Base-by-base conservation (phyloP, 2,113 vertebrate genomes). In the Willisornis vidua region DNA sequence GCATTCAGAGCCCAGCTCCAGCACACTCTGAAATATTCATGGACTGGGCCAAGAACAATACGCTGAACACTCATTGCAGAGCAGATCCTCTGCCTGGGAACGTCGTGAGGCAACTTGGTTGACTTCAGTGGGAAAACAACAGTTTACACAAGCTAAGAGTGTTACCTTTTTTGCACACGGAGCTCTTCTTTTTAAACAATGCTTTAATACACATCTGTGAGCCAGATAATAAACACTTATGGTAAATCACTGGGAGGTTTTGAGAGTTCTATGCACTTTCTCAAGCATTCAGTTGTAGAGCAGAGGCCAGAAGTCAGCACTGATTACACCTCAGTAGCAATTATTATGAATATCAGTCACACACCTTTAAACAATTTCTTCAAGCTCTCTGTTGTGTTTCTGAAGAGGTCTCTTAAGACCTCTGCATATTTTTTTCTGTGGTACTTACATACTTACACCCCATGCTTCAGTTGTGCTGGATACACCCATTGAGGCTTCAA, bases 41-140 rank as follows among this genome's bases (percentile, higher is more conserved):
- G 39, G 57, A 57, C 0, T 3, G 37, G 81, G 88, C 92, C 94
- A 96, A 96, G 57, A 96, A 94, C 88, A 90, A 94, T 93, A 93
- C 22, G 52, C 52, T 0, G 45, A 86, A 43, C 1, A 0, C 20
- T 67, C 14, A 6, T 29, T 90, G 72, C 52, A 81, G 87, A 87
- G 67, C 75, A 96, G 75, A 63, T 85, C 55, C 46, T 91, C 72
- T 77, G 85, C 90, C 67, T 70, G 22, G 57, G 45, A 54, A 90
- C 4, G 0, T 87, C 92, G 87, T 41, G 65, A 9, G 4, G 66
- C 2, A 2, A 66, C 31, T 49, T 45, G 54, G 26, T 85, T 89
- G 54, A 55, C 54, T 95, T 95, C 51, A 28, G 41, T 72, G 46
- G 66, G 71, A 70, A 82, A 95, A 93, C 62, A 93, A 61, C 73